Percentiles rank a stretch among this genome's conserved stretches.
Conservation (phyloP, 2,113 vertebrate species). For the Amazona guildingii region DNA sequence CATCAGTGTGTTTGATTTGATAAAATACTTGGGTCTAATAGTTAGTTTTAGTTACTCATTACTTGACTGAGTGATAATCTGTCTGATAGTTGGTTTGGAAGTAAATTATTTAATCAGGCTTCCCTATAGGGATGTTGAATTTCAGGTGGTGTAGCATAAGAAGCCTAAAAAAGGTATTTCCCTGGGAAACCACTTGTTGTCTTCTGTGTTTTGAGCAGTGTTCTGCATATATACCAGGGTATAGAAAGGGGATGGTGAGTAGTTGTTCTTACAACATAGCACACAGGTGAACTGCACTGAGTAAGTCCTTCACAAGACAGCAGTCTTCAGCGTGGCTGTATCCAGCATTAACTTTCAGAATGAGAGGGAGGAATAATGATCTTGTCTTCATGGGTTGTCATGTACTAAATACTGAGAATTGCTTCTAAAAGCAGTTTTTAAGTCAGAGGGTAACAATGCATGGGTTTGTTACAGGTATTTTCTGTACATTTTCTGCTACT, state of each 20-base stretch:
- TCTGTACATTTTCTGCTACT: neutral
- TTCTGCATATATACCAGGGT: neutral
- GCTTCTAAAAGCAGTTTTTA: neutral
- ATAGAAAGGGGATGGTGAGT: neutral
- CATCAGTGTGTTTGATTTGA: neutral
- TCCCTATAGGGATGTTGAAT: neutral
- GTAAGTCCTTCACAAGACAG: neutral
- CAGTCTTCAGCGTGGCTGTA: neutral
- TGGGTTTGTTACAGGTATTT: neutral
- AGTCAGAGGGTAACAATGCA: neutral
- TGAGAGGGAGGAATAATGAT: neutral
- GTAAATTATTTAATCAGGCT: neutral
- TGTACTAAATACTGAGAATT: neutral
- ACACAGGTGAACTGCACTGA: accelerated
- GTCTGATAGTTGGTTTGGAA: neutral
- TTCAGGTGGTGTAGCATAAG: neutral
- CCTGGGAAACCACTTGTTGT: neutral
- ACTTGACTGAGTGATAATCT: neutral
- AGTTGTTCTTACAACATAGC: neutral
- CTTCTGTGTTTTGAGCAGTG: neutral
- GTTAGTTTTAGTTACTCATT: neutral
- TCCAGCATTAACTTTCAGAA: neutral
- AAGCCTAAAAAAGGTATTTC: neutral
- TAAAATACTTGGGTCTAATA: neutral
- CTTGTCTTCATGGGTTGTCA: neutral